Evolutionary conservation across 1,140 invertebrate genomes (phyloP).

Genomic region (Wiebesia pumilae): DNA sequence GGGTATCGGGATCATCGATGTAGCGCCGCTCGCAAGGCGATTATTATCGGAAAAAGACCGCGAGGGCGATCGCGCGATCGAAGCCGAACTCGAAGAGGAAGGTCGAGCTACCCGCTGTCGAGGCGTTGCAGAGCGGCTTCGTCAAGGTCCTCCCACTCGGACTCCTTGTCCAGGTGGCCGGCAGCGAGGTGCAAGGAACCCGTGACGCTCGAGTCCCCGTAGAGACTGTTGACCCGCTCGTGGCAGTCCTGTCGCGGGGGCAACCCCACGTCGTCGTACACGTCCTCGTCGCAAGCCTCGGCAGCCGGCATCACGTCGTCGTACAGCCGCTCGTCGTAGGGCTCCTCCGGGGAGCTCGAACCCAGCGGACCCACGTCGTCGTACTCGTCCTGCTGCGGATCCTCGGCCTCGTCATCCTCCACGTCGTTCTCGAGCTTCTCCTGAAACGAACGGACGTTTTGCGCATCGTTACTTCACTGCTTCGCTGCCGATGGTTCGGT

Average conservation of each 20-base stretch:
- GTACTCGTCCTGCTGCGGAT: constrained; percentile 59
- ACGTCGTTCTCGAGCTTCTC: background rate
- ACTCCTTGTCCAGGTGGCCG: constrained; percentile 61
- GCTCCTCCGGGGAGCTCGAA: constrained; percentile 3
- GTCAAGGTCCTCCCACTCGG: constrained; percentile 69
- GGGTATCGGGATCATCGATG: too few relatives aligned
- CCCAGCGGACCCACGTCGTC: constrained; percentile 63
- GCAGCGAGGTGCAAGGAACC: background rate
- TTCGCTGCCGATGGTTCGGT: background rate
- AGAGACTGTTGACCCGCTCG: constrained; percentile 70
- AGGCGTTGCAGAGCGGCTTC: constrained; percentile 50
- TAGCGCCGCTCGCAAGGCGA: too few relatives aligned
- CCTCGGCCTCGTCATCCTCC: background rate
- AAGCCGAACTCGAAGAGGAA: background rate
- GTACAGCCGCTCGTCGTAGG: constrained; percentile 61
- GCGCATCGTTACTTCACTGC: too few relatives aligned
- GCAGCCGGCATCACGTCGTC: constrained; percentile 63
- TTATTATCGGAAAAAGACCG: too few relatives aligned
- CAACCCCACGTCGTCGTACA: constrained; percentile 50
- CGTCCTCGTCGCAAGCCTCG: constrained; percentile 34
- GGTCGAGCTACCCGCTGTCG: background rate
- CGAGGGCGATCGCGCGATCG: too few relatives aligned
- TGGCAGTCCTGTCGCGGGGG: constrained; percentile 58
- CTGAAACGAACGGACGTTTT: background rate
- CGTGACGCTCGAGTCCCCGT: constrained; percentile 60